These are phyloP conservation scores for Sphaerodactylus townsendi DNA, from an alignment of 2,113 vertebrate genomes.

Conservation along the genomic window DNA sequence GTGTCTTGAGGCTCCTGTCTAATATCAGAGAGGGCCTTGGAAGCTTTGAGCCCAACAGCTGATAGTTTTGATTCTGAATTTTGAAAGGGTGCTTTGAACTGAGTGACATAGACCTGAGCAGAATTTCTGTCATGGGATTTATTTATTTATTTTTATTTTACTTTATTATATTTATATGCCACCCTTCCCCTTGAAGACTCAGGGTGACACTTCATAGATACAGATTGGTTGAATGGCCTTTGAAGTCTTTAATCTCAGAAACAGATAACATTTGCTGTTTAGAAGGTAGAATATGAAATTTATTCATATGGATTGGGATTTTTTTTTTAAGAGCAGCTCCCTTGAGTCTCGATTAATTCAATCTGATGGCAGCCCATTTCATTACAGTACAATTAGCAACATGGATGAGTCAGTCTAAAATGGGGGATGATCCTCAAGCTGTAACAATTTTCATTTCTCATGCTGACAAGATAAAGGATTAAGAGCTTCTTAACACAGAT, in stretches of 20 bases:
- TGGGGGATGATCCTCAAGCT: slow-evolving; percentile 1
- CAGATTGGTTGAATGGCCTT: neutral
- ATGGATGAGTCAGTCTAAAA: slow-evolving; percentile 36
- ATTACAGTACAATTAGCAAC: slow-evolving; percentile 25
- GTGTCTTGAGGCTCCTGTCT: neutral
- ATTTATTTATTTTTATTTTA: too few species aligned
- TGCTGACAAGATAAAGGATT: slow-evolving; percentile 26
- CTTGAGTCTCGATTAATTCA: slow-evolving; percentile 40
- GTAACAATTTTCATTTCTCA: slow-evolving; percentile 15
- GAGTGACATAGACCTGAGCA: neutral
- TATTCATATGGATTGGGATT: slow-evolving; percentile 13
- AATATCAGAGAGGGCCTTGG: neutral
- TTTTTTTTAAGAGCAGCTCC: slow-evolving; percentile 32
- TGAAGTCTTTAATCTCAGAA: neutral
- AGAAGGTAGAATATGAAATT: neutral
- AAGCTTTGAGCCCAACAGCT: neutral
- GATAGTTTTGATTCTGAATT: neutral
- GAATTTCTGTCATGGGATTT: neutral
- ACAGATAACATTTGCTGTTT: neutral
- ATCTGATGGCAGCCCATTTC: slow-evolving; percentile 28
- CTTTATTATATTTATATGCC: too few species aligned
- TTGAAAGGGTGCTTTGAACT: neutral
- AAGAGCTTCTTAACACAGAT: slow-evolving; percentile 35
- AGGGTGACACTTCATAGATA: neutral
- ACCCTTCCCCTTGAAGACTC: too few species aligned